phyloP scores from a whole-genome alignment of 2,797 vertebrate species.

The Lutjanus argentimaculatus region DNA sequence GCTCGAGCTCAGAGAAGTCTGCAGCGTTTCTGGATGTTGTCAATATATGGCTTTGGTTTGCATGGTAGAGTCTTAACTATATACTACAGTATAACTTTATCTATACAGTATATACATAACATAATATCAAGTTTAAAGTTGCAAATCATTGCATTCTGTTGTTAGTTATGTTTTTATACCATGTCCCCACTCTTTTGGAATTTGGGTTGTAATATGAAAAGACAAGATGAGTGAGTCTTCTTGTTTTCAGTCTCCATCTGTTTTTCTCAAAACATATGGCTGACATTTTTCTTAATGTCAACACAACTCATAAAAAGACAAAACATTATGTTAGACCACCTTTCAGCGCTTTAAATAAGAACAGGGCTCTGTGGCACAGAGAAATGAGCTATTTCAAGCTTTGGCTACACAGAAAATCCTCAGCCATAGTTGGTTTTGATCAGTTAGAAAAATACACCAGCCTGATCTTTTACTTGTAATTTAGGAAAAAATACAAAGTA shows the following conservation, averaged over 20 bases:
- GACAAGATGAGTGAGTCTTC: background rate
- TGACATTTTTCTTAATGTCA: slow-evolving; percentile 6
- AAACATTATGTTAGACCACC: background rate
- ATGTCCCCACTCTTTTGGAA: too few relatives aligned
- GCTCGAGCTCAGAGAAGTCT: too few relatives aligned
- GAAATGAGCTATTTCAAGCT: background rate
- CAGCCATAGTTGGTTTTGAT: background rate
- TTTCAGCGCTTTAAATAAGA: background rate
- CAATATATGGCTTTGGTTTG: too few relatives aligned
- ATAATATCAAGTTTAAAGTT: too few relatives aligned
- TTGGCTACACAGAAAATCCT: background rate
- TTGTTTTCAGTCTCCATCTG: slow-evolving; percentile 11
- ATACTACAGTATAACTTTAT: too few relatives aligned
- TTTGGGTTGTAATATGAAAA: background rate
- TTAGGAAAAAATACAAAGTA: background rate
- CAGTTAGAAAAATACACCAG: background rate
- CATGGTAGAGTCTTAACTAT: too few relatives aligned
- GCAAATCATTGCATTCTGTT: too few relatives aligned
- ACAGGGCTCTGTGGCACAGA: background rate
- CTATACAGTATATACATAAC: too few relatives aligned
- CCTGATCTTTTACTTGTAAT: background rate
- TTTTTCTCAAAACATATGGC: slow-evolving; percentile 20
- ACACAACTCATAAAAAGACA: slow-evolving; percentile 15
- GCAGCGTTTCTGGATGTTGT: too few relatives aligned
- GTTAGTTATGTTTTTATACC: too few relatives aligned